A percentile compares a stretch with the other conserved stretches of the same genome.
Conservation (phyloP, 2,113 vertebrate species). For the Manacus vitellinus region DNA sequence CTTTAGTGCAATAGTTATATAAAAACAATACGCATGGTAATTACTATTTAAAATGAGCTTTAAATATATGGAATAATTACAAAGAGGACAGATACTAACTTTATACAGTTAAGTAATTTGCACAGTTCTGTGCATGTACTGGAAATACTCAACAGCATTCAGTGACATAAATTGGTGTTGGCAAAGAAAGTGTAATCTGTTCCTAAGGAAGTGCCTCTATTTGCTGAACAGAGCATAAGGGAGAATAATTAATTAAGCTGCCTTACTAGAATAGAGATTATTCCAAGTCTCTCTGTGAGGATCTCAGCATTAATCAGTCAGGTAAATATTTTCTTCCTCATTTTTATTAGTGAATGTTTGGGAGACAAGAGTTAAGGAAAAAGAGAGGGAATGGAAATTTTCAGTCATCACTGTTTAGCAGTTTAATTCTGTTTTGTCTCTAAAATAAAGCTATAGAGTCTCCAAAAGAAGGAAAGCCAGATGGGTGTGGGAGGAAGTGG, state of each 20-base stretch:
- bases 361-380: not conserved
- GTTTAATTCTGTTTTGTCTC: constrained; percentile 23
- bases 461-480: constrained; percentile 35
- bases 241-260: not conserved
- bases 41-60: not conserved
- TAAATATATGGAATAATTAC: not conserved
- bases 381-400: not conserved
- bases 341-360: not conserved
- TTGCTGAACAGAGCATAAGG: not conserved
- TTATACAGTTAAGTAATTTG: not conserved
- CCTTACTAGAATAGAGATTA: not conserved
- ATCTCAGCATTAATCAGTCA: not conserved
- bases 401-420: not conserved
- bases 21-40: not conserved
- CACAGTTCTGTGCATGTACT: not conserved
- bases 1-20: not conserved
- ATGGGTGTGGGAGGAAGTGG: constrained; percentile 60
- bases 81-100: not conserved
- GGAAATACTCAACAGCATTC: not conserved
- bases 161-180: not conserved
- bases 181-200: not conserved
- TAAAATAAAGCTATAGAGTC: not conserved
- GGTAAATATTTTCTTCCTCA: not conserved
- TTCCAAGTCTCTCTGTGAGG: not conserved
- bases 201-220: not conserved